A percentile compares a stretch with the other conserved stretches of the same genome.
Conservation (phyloP, 2,888 invertebrate species). For the Salpingus planirostris region DNA sequence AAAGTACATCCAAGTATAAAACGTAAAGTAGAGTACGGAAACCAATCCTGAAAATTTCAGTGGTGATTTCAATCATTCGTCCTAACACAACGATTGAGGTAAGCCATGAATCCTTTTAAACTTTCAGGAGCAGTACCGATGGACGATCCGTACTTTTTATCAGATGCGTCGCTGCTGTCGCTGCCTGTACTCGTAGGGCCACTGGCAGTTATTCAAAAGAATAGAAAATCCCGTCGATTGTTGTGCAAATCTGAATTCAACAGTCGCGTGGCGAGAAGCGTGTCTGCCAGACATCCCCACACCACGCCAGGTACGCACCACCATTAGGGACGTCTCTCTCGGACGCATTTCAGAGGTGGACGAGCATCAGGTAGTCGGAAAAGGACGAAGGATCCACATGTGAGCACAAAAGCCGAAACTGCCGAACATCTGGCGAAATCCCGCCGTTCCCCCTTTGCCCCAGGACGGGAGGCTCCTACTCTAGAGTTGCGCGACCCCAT, state of each 20-base stretch:
- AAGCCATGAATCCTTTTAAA: too few relatives aligned
- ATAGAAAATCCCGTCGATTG: slow-evolving; percentile 38
- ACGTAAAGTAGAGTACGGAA: background rate
- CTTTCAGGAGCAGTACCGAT: too few relatives aligned
- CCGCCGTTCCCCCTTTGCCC: slow-evolving; percentile 9
- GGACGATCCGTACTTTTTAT: too few relatives aligned
- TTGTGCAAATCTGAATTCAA: slow-evolving; percentile 39
- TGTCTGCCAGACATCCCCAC: slow-evolving; percentile 41
- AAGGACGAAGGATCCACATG: slow-evolving; percentile 8
- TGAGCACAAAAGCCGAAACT: slow-evolving; percentile 22
- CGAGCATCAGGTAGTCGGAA: slow-evolving; percentile 7
- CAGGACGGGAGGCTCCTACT: background rate
- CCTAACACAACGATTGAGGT: too few relatives aligned
- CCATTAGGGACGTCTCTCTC: too few relatives aligned
- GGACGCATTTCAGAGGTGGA: background rate
- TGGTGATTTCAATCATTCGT: too few relatives aligned
- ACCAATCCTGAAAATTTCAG: background rate
- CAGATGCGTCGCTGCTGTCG: too few relatives aligned
- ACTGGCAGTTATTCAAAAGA: slow-evolving; percentile 36
- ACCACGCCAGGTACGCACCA: too few relatives aligned
- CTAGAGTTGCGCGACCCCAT: background rate
- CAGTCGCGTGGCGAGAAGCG: slow-evolving; percentile 39
- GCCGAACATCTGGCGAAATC: slow-evolving; percentile 33
- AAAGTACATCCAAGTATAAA: background rate
- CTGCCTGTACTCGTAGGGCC: slow-evolving; percentile 7